Evolutionary conservation across 2,888 invertebrate genomes (phyloP).

Genomic region (Pseudeuparius sepicola): DNA sequence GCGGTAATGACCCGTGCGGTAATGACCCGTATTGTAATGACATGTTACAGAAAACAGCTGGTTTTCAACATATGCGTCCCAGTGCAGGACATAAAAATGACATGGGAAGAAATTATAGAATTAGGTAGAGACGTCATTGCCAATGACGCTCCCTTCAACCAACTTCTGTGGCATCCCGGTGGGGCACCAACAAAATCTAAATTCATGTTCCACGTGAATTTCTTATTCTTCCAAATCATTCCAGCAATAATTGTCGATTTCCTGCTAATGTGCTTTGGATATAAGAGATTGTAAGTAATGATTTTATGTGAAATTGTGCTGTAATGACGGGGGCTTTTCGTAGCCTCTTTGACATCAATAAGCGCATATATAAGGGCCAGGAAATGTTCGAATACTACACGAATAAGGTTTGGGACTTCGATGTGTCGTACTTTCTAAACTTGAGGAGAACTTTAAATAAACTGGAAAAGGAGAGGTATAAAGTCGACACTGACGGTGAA

Average conservation of each 20-base stretch:
- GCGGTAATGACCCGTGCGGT: too few species aligned
- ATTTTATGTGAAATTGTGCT: too few species aligned
- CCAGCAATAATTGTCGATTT: constrained; percentile 82
- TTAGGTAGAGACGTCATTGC: constrained; percentile 66
- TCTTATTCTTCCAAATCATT: constrained; percentile 79
- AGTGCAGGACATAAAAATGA: constrained; percentile 38
- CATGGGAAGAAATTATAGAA: constrained; percentile 83
- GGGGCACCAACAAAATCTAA: constrained; percentile 76
- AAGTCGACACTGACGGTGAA: constrained; percentile 54
- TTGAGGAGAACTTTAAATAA: constrained; percentile 52
- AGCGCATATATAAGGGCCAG: constrained; percentile 73
- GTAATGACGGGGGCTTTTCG: too few species aligned
- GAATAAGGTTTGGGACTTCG: constrained; percentile 82
- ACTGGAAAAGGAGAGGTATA: constrained; percentile 54
- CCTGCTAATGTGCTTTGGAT: constrained; percentile 65
- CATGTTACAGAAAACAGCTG: constrained; percentile 20
- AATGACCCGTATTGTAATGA: too few species aligned
- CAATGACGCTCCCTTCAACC: constrained; percentile 70
- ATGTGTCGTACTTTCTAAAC: constrained; percentile 52
- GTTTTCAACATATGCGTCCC: constrained; percentile 25
- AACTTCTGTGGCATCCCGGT: constrained; percentile 73
- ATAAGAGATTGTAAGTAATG: constrained; percentile 78
- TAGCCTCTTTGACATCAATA: constrained; percentile 73
- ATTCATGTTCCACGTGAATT: constrained; percentile 68
- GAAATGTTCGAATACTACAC: constrained; percentile 88